Base-by-base conservation (phyloP, 2,888 invertebrate genomes). In the Linnaemya vulpina region DNA sequence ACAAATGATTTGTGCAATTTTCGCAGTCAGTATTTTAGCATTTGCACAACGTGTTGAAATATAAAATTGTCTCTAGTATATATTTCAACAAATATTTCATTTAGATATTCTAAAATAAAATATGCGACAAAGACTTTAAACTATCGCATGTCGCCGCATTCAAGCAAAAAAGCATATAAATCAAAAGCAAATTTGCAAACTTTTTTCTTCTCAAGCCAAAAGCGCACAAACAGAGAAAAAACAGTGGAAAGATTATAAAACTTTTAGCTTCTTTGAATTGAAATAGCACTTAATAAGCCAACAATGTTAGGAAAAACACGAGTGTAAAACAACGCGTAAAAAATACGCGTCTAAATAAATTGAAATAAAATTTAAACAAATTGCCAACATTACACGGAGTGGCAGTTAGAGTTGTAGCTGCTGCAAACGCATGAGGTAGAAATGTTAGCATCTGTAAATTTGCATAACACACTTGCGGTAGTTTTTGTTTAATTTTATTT, bases 231-330 rank as follows among this genome's bases (percentile, higher is more conserved):
- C 58, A 58, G 76, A 58, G 55, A 76, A 46, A 30, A 77, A 77
- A 60, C 3, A 38, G n/a, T 55, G 38, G 25, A 76, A 76, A 60
- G 22, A 43, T 30, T 46, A 20, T 60, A 60, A 46, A 46, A 67
- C 35, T 67, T 46, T 30, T 49, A 38, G 63, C 7, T 17, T 30
- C 3, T 80, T 17, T 70, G 80, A 51, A 81, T 81, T 68, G 43
- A 68, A 68, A 81, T 81, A 68, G 17, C 51, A 62, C 63, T 70
- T 60, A 75, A 81, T 81, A 70, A 81, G 81, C 53, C 81, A 81
- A 81, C 25, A 62, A 40, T 60, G 4, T 20, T 4, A 20, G 1
- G 17, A 22, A 58, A 40, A 51, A 60, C 38, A 49, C 38, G 5
- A 38, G 9, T 22, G 17, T 35, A 38, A 51, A 58, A 7, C 0